Evolutionary conservation across 2,888 invertebrate species (phyloP).

Genomic region (Patella caerulea): DNA sequence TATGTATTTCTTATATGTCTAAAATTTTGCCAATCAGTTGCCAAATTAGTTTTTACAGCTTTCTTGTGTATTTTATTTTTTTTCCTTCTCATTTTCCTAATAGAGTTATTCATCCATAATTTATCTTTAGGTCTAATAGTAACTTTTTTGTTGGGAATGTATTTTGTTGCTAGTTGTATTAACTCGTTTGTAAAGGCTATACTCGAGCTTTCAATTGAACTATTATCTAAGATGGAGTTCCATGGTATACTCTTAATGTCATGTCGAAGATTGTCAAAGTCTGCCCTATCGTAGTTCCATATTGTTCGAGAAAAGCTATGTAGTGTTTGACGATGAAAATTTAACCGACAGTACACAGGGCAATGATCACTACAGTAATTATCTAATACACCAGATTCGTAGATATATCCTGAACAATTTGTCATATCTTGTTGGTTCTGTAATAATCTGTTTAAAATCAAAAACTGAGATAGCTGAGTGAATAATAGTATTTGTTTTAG

Average conservation of each 20-base stretch:
- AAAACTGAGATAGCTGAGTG: background rate
- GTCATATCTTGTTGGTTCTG: background rate
- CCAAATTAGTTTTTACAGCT: background rate
- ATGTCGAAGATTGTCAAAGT: background rate
- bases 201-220: background rate
- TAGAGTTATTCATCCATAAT: slow-evolving; percentile 5
- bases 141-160: background rate
- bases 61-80: background rate
- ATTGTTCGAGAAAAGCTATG: background rate
- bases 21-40: slow-evolving; percentile 3
- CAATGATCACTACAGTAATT: background rate
- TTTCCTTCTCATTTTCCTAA: background rate
- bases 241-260: background rate
- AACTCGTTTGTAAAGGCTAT: background rate
- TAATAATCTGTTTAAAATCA: background rate
- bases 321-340: background rate
- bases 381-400: background rate
- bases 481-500: background rate
- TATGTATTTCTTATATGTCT: background rate
- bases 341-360: background rate
- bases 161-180: background rate
- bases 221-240: background rate
- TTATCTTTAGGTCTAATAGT: background rate
- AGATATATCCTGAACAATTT: background rate
- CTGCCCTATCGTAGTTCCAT: background rate